A percentile compares a stretch with the other conserved stretches of the same genome.
phyloP scores from a whole-genome alignment of 2,113 vertebrate genomes.

The Macrotus californicus region DNA sequence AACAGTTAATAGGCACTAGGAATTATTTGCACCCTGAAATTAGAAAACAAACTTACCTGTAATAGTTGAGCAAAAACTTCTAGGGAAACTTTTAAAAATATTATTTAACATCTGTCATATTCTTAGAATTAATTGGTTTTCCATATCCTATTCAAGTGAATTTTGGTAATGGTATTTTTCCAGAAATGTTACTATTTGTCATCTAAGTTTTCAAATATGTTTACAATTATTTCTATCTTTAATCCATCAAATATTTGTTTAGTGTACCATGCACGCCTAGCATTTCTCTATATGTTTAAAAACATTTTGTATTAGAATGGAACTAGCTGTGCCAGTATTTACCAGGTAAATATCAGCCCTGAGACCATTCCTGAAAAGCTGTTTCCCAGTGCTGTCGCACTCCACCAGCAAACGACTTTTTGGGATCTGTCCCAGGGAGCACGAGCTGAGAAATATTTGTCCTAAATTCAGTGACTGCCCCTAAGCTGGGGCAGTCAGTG shows the following conservation, averaged over 20 bases:
- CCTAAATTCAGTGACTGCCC: neutral
- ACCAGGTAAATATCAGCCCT: neutral
- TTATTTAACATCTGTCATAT: neutral
- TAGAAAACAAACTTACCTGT: neutral
- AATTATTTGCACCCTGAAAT: neutral
- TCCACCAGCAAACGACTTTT: neutral
- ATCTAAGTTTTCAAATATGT: neutral
- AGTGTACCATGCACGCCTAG: neutral
- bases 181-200: neutral
- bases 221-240: neutral
- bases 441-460: neutral
- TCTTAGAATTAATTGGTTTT: neutral
- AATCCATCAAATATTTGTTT: neutral
- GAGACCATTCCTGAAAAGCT: fast-evolving
- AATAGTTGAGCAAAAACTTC: neutral
- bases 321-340: neutral
- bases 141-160: neutral
- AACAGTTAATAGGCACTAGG: neutral
- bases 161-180: neutral
- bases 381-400: neutral
- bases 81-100: neutral
- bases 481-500: neutral
- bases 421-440: neutral
- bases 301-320: neutral
- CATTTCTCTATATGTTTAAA: neutral